Conservation (phyloP, 2,113 vertebrate species). For the Saguinus imperator region DNA sequence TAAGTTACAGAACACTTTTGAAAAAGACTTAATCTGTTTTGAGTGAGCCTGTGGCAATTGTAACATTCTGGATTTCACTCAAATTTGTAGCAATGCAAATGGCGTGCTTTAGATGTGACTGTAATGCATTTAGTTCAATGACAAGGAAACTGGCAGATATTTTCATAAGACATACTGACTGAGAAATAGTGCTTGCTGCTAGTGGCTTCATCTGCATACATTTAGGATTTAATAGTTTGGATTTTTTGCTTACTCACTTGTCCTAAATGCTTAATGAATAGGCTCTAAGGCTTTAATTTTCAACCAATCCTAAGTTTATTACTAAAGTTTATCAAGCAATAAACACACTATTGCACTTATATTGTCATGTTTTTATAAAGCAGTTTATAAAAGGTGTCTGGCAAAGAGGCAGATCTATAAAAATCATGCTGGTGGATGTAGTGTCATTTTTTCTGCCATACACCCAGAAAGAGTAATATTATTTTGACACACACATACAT, state of each 20-base stretch:
- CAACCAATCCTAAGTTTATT: slow-evolving; percentile 83
- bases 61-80: slow-evolving; percentile 1
- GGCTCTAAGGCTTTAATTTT: slow-evolving; percentile 83
- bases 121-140: slow-evolving; percentile 76
- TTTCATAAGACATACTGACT: slow-evolving; percentile 57
- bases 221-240: slow-evolving; percentile 71
- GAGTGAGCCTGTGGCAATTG: background rate
- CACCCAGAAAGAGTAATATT: slow-evolving; percentile 89
- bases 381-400: slow-evolving; percentile 90
- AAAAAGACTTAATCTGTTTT: background rate
- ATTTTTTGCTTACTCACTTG: slow-evolving; percentile 73
- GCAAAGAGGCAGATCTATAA: slow-evolving; percentile 86
- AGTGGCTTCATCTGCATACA: slow-evolving; percentile 58
- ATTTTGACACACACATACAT: slow-evolving; percentile 90
- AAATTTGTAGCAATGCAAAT: slow-evolving; percentile 41
- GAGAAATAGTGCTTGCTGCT: slow-evolving; percentile 50
- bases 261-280: slow-evolving; percentile 83
- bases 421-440: slow-evolving; percentile 84
- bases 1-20: slow-evolving; percentile 20
- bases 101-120: slow-evolving; percentile 69
- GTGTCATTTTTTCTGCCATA: slow-evolving; percentile 86
- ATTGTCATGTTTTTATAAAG: slow-evolving; percentile 86
- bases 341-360: slow-evolving; percentile 81
- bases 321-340: slow-evolving; percentile 87
- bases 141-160: slow-evolving; percentile 60